Evolutionary conservation across 2,113 vertebrate genomes (phyloP).

Genomic region (Oreochromis niloticus): DNA sequence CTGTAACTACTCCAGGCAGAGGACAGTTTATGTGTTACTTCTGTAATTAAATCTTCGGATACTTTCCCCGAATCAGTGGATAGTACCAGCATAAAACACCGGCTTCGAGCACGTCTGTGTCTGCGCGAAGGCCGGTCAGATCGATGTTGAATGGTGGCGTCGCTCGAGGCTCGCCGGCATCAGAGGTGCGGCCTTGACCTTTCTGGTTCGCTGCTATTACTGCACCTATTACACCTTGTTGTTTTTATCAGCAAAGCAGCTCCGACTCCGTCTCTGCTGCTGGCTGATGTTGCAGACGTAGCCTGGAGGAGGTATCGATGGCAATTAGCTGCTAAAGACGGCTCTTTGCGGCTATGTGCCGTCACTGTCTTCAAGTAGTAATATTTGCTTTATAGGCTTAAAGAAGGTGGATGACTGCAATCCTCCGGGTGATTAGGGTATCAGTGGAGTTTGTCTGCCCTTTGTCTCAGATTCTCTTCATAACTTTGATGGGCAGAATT

Average conservation of each 20-base stretch:
- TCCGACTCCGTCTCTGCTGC: not conserved
- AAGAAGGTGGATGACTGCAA: fast-evolving
- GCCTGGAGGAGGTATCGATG: not conserved
- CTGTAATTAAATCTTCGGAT: not conserved
- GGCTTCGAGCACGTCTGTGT: not conserved
- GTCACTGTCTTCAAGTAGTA: not conserved
- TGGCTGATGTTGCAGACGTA: not conserved
- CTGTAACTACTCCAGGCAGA: not conserved
- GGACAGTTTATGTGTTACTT: not conserved
- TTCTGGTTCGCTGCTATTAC: not conserved
- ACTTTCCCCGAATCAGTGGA: not conserved
- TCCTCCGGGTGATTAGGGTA: not conserved
- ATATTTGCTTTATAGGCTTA: not conserved
- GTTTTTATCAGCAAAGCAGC: not conserved
- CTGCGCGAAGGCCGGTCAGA: not conserved
- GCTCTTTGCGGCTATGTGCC: not conserved
- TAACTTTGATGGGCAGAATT: not conserved
- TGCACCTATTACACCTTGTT: not conserved
- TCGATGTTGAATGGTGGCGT: not conserved
- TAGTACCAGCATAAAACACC: not conserved
- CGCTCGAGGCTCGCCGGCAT: not conserved
- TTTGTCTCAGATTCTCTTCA: not conserved
- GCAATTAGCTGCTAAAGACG: not conserved
- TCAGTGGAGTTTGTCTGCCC: not conserved
- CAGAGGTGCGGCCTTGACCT: not conserved